Percentiles rank a stretch among this genome's conserved stretches.
Conservation (phyloP, 1,140 invertebrate species). For the Neodiprion lecontei region DNA sequence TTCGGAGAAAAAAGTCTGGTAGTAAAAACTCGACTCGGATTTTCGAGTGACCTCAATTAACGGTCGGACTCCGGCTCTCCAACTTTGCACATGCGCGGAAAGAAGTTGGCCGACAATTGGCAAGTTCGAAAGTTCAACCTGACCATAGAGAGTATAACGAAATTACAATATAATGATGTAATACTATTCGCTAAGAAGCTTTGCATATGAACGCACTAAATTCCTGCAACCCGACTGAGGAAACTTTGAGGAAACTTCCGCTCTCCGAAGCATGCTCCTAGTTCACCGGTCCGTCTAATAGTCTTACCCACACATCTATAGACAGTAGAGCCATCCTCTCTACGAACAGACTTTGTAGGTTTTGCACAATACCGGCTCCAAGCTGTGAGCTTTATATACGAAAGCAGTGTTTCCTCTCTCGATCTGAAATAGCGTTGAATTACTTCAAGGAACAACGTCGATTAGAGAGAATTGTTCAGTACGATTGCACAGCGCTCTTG, state of each 20-base stretch:
- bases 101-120: neutral
- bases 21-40: neutral
- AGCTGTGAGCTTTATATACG: neutral
- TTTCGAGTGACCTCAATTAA: neutral
- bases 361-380: neutral
- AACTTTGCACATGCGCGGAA: too few species aligned
- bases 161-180: neutral
- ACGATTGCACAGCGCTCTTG: too few species aligned
- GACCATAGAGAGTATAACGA: neutral
- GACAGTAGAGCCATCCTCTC: neutral
- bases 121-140: neutral
- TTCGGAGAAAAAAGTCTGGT: too few species aligned
- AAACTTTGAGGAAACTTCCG: neutral
- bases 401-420: neutral
- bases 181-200: conserved; percentile 14
- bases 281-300: conserved; percentile 15
- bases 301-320: neutral
- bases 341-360: neutral
- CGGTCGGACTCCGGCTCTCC: neutral
- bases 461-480: too few species aligned
- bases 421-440: neutral
- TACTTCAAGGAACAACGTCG: neutral
- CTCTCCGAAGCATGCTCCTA: conserved; percentile 1
- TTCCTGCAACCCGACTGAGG: neutral
- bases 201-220: conserved; percentile 6